Conservation (phyloP, 1,140 invertebrate genomes). For the Galendromus occidentalis region DNA sequence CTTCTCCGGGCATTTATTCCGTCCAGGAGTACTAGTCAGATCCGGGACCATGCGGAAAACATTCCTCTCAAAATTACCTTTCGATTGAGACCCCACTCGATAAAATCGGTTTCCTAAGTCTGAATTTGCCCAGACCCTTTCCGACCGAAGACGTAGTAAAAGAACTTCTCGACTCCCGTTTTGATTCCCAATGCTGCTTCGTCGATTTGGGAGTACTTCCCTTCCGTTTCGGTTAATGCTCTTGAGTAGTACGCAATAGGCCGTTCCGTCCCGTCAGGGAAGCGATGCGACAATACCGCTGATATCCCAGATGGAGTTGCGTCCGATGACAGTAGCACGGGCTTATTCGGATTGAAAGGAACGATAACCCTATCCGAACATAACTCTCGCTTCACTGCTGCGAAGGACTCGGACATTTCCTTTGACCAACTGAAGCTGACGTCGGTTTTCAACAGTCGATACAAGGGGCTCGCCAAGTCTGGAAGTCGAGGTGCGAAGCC, state of each 20-base stretch:
- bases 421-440: background rate
- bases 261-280: slow-evolving; percentile 24
- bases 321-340: slow-evolving; percentile 24
- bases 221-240: slow-evolving; percentile 27
- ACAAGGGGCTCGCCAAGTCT: slow-evolving; percentile 24
- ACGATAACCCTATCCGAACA: background rate
- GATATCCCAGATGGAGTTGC: slow-evolving; percentile 31
- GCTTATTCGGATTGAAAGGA: background rate
- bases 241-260: slow-evolving; percentile 31
- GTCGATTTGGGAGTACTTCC: slow-evolving; percentile 33
- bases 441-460: slow-evolving; percentile 21
- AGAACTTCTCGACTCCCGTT: slow-evolving; percentile 34
- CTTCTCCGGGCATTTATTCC: too few species aligned
- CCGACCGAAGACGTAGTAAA: slow-evolving; percentile 31
- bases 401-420: background rate
- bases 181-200: slow-evolving; percentile 35
- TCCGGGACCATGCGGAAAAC: too few species aligned
- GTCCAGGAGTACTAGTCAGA: too few species aligned
- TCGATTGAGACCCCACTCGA: too few species aligned
- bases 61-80: too few species aligned
- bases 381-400: background rate
- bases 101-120: too few species aligned
- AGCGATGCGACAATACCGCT: slow-evolving; percentile 28
- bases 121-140: too few species aligned
- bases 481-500: slow-evolving; percentile 28